Evolutionary conservation across 2,797 vertebrate genomes (phyloP), one percentile per base, ranked within the genome.

Genomic region (Smutsia gigantea): DNA sequence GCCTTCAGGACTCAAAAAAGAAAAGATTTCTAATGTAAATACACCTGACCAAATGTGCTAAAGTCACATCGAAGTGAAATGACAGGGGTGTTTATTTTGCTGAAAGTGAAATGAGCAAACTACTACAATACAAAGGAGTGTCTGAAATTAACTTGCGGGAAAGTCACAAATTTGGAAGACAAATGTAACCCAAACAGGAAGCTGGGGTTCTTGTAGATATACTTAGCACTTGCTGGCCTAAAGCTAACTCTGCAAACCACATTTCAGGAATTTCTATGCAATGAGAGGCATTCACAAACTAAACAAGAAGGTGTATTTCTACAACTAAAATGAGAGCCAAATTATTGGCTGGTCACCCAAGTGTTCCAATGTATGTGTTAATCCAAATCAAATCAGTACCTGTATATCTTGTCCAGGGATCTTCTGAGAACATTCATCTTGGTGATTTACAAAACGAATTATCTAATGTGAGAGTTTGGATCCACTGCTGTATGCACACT

Each of bases 1-100:
- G 2, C 42, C 75, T 93, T 46, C 39, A 29, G 15, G 10, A 46
- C 4, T 15, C 13, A 39, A 72, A 75, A 37, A 37, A 37, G 34
- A 61, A 71, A 94, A 39, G 25, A n/a, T 85, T 55, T 66, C 14
- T 69, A 15, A n/a, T 17, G 49, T 29, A 63, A 9, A 64, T 79
- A 74, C 4, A 53, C 29, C 4, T 23, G 7, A 53, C 12, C 39
- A 82, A 34, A 71, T 57, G 39, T 46, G 31, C 68, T 72, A 77
- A 85, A 55, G 94, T 46, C 42, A 68, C 34, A 77, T 34, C 23
- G 49, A 77, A 53, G 21, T 86, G 5, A 77, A 92, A 89, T 51
- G 29, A 84, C 34, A 23, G 31, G 91, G 81, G 13, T 27, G n/a
- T 29, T 59, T 68, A 59, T 72, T 69, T 27, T 74, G 12, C 51